Base-by-base conservation (phyloP, 2,113 vertebrate genomes). In the Pangasianodon hypophthalmus region DNA sequence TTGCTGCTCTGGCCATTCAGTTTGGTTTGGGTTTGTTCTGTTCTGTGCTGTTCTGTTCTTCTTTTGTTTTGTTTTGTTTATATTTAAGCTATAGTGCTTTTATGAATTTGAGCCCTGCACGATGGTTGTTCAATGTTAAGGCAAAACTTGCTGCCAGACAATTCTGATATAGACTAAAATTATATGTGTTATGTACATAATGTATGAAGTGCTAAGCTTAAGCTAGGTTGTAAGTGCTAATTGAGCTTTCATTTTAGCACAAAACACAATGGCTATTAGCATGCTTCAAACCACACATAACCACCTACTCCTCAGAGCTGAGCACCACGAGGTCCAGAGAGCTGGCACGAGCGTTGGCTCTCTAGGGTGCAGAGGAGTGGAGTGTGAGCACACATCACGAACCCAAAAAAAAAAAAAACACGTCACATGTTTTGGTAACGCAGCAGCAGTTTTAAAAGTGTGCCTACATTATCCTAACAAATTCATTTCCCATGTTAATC, bases 301-400 rank as follows among this genome's bases (percentile, higher is more conserved):
- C 88, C 83, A 26, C 82, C 88, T 62, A 83, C 52, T 60, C 64
- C 9, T 73, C 88, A 56, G 80, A 85, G 82, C 81, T 50, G 82
- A 85, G 67, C 88, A 77, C 52, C 54, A 3, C 26, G 9, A 60
- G 54, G 67, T 32, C 69, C 69, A 85, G 54, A 77, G 52, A 89
- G 88, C 69, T 84, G 88, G 69, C 52, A 44, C 64, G 69, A 85
- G 88, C 11, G 41, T 62, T 56, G 54, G 67, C 69, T 84, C 82
- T 85, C 67, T 69, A 54, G 32, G 50, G 64, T 85, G 88, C 64
- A 83, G 88, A 69, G 88, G 88, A 48, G 88, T 84, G 82, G 82
- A 85, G 79, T 83, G 79, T 88, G 86, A 80, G 56, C 58, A 48
- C 54, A 60, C 71, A 87, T 80, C 69, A 87, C 69, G 69, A 87